Evolutionary conservation across 2,888 invertebrate species (phyloP).

Genomic region (Pristionchus fissidentatus): DNA sequence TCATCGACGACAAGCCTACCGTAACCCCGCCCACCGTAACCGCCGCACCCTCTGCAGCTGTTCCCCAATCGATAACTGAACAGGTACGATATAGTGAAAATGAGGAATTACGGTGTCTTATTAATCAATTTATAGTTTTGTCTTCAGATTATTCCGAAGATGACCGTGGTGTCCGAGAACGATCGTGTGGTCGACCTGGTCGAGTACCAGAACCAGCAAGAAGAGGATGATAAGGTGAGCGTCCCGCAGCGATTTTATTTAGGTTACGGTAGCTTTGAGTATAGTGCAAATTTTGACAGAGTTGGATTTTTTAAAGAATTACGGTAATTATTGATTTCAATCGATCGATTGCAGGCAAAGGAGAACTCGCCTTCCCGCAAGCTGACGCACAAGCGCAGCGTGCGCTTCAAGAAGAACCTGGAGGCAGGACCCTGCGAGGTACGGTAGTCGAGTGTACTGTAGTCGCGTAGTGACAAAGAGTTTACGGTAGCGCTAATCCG

Average conservation of each 20-base stretch:
- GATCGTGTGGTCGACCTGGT: conserved; percentile 27
- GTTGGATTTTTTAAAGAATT: background rate
- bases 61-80: conserved; percentile 30
- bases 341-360: conserved; percentile 19
- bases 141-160: background rate
- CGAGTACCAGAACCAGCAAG: conserved; percentile 31
- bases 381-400: conserved; percentile 46
- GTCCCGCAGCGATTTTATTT: background rate
- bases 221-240: conserved; percentile 36
- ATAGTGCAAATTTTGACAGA: background rate
- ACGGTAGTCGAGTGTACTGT: background rate
- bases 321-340: background rate
- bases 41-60: background rate
- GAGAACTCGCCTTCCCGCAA: conserved; percentile 20
- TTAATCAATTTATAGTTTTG: background rate
- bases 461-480: background rate
- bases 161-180: conserved; percentile 34
- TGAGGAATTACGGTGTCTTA: too few relatives aligned
- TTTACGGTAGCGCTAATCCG: background rate
- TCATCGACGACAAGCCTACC: conserved; percentile 22
- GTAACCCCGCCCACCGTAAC: background rate
- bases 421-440: conserved; percentile 47
- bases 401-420: conserved; percentile 49
- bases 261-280: background rate
- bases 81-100: conserved; percentile 37